A percentile compares a stretch with the other conserved stretches of the same genome.
These are phyloP conservation scores for Notamacropus eugenii DNA, from an alignment of 2,797 vertebrate species.

Conservation along the genomic window DNA sequence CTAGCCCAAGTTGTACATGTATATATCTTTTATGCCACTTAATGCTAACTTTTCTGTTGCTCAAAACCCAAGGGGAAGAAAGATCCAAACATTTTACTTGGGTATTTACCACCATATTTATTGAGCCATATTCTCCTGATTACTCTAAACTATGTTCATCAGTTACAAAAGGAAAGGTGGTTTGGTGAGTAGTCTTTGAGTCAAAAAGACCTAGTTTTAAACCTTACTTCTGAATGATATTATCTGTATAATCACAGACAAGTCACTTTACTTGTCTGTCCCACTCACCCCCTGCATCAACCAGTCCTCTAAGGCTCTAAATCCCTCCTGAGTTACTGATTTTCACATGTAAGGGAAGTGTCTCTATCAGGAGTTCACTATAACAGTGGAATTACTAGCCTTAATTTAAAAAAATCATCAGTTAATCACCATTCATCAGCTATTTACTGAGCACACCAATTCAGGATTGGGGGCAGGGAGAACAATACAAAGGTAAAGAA, in stretches of 20 bases:
- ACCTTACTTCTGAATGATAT: background rate
- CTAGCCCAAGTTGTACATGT: background rate
- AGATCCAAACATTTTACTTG: background rate
- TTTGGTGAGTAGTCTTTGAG: background rate
- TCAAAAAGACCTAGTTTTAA: background rate
- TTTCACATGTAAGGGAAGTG: background rate
- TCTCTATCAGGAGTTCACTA: background rate
- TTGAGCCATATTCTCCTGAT: background rate
- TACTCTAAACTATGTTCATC: background rate
- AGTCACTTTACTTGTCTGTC: background rate
- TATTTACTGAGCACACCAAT: background rate
- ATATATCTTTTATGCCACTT: background rate
- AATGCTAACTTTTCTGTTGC: background rate
- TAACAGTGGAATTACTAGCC: background rate
- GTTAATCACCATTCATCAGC: background rate
- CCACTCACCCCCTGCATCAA: background rate
- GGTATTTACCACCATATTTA: too few relatives aligned
- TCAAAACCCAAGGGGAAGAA: background rate
- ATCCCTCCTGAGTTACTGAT: background rate
- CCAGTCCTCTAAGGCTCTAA: background rate
- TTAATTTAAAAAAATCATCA: background rate
- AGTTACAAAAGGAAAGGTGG: background rate
- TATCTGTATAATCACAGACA: background rate
- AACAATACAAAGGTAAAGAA: background rate
- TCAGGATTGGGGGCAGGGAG: background rate